These are phyloP conservation scores for Chrysopilus asiliformis DNA, from an alignment of 2,888 invertebrate species.

Conservation along the genomic window DNA sequence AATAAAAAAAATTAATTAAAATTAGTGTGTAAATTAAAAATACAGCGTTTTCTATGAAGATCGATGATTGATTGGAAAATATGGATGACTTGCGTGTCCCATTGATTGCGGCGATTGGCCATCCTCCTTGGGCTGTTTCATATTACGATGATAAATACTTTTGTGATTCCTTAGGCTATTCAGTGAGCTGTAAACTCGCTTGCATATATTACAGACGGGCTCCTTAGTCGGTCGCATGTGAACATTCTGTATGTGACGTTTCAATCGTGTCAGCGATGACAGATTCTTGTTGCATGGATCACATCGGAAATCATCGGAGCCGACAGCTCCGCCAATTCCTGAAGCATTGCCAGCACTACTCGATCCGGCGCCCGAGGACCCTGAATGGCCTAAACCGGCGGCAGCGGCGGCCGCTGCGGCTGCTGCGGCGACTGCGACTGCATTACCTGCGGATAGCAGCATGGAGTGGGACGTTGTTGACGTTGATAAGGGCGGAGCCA, in stretches of 20 bases:
- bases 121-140: conserved; percentile 51
- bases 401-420: conserved; percentile 21
- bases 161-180: conserved; percentile 85
- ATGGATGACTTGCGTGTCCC: conserved; percentile 20
- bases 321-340: conserved; percentile 45
- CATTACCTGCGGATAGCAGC: conserved; percentile 14
- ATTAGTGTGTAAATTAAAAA: conserved; percentile 19
- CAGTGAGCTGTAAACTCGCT: conserved; percentile 81
- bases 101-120: conserved; percentile 12
- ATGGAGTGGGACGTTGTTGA: conserved; percentile 14
- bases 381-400: conserved; percentile 27
- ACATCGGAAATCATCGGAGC: conserved; percentile 75
- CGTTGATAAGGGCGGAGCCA: conserved; percentile 15
- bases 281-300: conserved; percentile 86
- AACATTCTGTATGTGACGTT: conserved; percentile 84
- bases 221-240: conserved; percentile 82
- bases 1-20: conserved; percentile 31
- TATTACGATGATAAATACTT: conserved; percentile 79
- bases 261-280: conserved; percentile 73
- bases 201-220: conserved; percentile 85
- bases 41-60: conserved; percentile 30
- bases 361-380: conserved; percentile 19
- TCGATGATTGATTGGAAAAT: conserved; percentile 31
- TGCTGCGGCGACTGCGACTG: conserved; percentile 27
- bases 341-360: conserved; percentile 16